phyloP scores from a whole-genome alignment of 2,113 vertebrate genomes.

The Neolamprologus hecqui region DNA sequence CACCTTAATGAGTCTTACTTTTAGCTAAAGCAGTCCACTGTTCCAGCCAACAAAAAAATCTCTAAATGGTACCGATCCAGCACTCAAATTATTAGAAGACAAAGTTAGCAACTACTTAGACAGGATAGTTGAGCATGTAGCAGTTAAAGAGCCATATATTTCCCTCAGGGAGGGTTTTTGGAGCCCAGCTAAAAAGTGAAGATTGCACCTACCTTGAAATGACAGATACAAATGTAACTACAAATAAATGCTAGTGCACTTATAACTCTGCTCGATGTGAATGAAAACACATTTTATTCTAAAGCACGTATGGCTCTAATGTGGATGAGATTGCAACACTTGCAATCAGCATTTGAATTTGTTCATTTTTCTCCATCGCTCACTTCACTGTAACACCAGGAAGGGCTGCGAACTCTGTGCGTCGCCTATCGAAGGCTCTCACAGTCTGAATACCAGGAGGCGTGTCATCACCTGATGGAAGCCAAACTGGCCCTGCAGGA shows the following conservation, averaged over 20 bases:
- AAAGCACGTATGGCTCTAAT: neutral
- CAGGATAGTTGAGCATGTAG: neutral
- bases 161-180: neutral
- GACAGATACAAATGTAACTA: neutral
- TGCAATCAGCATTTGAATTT: neutral
- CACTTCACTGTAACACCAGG: constrained; percentile 61
- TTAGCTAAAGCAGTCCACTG: neutral
- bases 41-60: neutral
- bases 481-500: constrained; percentile 90
- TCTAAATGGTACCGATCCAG: neutral
- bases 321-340: neutral
- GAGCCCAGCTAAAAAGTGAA: neutral
- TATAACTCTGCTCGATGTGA: neutral
- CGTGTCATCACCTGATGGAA: constrained; percentile 71
- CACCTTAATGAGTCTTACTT: neutral
- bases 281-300: neutral
- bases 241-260: neutral
- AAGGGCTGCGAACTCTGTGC: constrained; percentile 89
- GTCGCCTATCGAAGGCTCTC: constrained; percentile 85
- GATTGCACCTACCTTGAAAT: neutral
- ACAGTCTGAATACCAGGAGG: constrained; percentile 72
- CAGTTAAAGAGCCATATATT: neutral
- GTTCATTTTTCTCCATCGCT: neutral
- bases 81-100: neutral
- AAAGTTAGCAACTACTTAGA: neutral